Conservation (phyloP, 1,140 invertebrate genomes). For the Drosophila ohnishii region DNA sequence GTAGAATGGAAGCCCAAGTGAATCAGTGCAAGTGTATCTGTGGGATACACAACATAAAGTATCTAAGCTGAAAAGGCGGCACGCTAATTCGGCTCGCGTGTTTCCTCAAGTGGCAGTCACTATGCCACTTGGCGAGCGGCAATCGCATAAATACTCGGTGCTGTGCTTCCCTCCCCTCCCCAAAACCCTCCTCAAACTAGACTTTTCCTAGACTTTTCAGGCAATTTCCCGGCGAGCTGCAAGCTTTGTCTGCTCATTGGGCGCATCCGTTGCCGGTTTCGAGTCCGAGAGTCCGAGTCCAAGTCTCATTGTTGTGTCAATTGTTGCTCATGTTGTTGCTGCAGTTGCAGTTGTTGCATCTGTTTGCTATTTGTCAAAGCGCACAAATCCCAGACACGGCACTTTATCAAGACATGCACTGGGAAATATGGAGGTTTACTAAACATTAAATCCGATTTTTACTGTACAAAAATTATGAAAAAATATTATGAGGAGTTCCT, state of each 20-base stretch:
- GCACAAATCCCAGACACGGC: slow-evolving; percentile 72
- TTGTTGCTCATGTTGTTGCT: slow-evolving; percentile 67
- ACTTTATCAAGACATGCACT: slow-evolving; percentile 64
- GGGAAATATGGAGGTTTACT: background rate
- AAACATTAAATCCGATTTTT: background rate
- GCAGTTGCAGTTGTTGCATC: slow-evolving; percentile 43
- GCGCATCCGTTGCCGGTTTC: slow-evolving; percentile 77
- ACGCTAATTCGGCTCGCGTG: slow-evolving; percentile 80
- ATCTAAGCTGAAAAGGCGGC: slow-evolving; percentile 67
- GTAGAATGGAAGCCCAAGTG: slow-evolving; percentile 11
- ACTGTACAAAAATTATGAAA: too few relatives aligned
- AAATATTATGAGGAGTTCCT: background rate
- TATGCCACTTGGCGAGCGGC: slow-evolving; percentile 76
- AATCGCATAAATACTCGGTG: slow-evolving; percentile 72
- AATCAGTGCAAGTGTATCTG: slow-evolving; percentile 70
- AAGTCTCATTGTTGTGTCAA: slow-evolving; percentile 78
- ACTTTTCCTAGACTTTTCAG: slow-evolving; percentile 53
- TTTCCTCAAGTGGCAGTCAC: slow-evolving; percentile 80
- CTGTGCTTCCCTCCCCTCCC: background rate
- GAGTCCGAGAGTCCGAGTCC: slow-evolving; percentile 30
- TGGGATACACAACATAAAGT: slow-evolving; percentile 64
- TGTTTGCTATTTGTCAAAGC: slow-evolving; percentile 66
- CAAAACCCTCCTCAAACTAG: slow-evolving; percentile 9
- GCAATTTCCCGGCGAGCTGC: slow-evolving; percentile 80
- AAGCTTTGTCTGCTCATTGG: slow-evolving; percentile 80